Conservation (phyloP, 2,888 invertebrate genomes). For the Ornithoptera alexandrae region DNA sequence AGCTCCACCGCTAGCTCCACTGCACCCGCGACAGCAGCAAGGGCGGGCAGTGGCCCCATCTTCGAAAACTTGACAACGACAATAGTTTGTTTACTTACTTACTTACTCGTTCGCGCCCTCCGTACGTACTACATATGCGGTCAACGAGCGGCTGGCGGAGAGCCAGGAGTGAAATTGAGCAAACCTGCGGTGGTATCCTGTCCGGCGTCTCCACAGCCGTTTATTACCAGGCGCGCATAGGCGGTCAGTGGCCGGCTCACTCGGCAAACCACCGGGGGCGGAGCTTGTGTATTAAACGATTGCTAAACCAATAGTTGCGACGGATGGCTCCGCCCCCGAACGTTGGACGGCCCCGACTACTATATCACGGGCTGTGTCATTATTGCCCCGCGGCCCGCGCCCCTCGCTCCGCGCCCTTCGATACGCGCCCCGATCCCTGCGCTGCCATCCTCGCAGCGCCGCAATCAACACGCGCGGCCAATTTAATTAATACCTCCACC, state of each 20-base stretch:
- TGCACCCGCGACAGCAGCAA: too few relatives aligned
- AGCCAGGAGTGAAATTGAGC: slow-evolving; percentile 8
- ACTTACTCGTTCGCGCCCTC: too few relatives aligned
- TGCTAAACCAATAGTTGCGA: slow-evolving; percentile 46
- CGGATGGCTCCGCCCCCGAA: slow-evolving; percentile 34
- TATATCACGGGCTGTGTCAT: slow-evolving; percentile 42
- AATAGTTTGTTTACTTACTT: too few relatives aligned
- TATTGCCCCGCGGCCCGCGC: slow-evolving; percentile 24
- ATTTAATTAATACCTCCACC: slow-evolving; percentile 27
- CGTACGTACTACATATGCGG: too few relatives aligned
- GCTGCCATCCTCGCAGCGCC: slow-evolving; percentile 28
- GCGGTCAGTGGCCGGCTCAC: slow-evolving; percentile 30
- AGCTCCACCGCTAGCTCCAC: too few relatives aligned
- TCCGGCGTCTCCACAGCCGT: slow-evolving; percentile 28
- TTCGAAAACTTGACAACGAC: too few relatives aligned
- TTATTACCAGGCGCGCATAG: slow-evolving; percentile 25
- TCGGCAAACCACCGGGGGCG: slow-evolving; percentile 31
- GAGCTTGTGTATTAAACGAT: slow-evolving; percentile 27
- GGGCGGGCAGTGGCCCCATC: too few relatives aligned
- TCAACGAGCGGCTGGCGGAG: not conserved
- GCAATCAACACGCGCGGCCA: slow-evolving; percentile 28
- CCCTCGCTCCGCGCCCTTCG: slow-evolving; percentile 21
- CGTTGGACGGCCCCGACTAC: slow-evolving; percentile 33
- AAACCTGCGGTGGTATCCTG: slow-evolving; percentile 12
- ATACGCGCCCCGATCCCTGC: not conserved